Evolutionary conservation across 2,113 vertebrate species (phyloP).

Genomic region (Sylvilagus bachmani): DNA sequence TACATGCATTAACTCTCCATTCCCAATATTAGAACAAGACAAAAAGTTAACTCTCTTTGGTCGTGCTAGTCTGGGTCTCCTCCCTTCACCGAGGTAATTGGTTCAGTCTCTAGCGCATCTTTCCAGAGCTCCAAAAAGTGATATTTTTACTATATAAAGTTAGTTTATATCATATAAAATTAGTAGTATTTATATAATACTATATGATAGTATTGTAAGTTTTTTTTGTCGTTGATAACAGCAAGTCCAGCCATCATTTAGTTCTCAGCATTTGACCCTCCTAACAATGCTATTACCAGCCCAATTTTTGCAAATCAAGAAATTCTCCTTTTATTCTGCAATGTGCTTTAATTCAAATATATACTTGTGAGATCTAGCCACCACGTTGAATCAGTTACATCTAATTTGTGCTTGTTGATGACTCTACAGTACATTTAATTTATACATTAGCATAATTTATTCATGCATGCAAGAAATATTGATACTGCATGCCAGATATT

Average conservation of each 20-base stretch:
- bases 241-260: neutral
- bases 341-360: neutral
- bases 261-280: neutral
- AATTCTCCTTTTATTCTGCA: neutral
- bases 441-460: neutral
- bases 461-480: neutral
- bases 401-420: neutral
- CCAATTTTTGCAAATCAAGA: neutral
- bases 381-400: neutral
- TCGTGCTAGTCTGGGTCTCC: neutral
- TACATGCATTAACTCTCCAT: neutral
- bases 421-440: neutral
- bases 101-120: neutral
- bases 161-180: neutral
- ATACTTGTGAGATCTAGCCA: conserved; percentile 8
- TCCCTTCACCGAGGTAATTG: neutral
- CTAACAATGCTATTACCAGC: neutral
- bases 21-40: neutral
- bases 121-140: neutral
- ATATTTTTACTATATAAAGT: neutral
- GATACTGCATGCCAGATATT: neutral
- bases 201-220: neutral
- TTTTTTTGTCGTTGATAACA: neutral
- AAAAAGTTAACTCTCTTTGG: neutral
- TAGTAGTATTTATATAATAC: neutral